Conservation (phyloP, 2,797 vertebrate genomes). For the Forpus xanthops region DNA sequence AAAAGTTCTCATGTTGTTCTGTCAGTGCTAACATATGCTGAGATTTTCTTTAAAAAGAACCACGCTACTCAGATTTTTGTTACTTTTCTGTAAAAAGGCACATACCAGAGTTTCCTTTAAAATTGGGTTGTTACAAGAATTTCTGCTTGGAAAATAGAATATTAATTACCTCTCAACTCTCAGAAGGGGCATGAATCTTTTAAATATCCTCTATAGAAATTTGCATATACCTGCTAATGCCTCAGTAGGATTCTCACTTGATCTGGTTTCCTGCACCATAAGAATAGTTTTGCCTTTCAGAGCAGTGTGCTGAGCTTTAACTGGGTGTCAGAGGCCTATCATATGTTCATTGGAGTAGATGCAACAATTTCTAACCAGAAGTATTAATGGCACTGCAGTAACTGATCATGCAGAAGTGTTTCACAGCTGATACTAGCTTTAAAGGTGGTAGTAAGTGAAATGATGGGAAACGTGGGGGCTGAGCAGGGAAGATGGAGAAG, state of each 20-base stretch:
- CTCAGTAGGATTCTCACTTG: not conserved
- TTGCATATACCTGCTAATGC: not conserved
- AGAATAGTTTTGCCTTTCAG: not conserved
- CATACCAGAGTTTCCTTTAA: not conserved
- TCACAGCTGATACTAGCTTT: not conserved
- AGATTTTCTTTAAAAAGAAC: not conserved
- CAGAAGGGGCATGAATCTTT: not conserved
- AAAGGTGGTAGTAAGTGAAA: not conserved
- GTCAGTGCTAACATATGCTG: not conserved
- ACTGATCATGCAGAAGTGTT: not conserved
- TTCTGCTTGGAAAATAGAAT: not conserved
- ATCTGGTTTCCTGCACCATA: not conserved
- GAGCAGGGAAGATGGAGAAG: not conserved
- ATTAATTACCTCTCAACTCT: not conserved
- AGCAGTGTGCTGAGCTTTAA: not conserved
- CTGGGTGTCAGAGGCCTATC: not conserved
- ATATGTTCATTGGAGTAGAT: fast-evolving
- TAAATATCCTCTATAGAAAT: not conserved
- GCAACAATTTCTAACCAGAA: not conserved
- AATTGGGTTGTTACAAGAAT: not conserved
- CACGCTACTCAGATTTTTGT: not conserved
- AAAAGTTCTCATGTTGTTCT: not conserved
- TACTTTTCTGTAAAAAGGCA: not conserved
- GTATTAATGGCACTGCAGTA: not conserved
- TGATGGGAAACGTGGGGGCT: not conserved